These are phyloP conservation scores for Rutilus rutilus DNA, from an alignment of 2,113 vertebrate species.

Conservation along the genomic window DNA sequence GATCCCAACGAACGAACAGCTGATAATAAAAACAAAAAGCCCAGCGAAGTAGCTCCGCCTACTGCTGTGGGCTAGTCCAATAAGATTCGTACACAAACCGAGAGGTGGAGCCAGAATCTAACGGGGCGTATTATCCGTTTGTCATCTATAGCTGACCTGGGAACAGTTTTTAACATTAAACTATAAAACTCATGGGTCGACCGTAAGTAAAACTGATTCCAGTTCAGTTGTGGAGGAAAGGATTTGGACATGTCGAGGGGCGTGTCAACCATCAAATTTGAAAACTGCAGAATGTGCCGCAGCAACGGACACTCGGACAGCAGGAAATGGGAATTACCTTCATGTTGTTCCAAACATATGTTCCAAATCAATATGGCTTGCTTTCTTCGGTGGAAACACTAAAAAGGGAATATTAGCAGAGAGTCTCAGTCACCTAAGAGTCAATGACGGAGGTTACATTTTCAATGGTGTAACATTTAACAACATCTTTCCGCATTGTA, in stretches of 20 bases:
- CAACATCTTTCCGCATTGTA: neutral
- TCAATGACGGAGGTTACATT: neutral
- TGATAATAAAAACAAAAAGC: constrained; percentile 48
- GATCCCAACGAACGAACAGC: constrained; percentile 56
- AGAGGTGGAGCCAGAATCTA: neutral
- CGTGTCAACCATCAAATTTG: neutral
- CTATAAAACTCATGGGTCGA: neutral
- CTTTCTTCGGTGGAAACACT: neutral
- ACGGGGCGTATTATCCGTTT: neutral
- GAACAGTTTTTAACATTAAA: constrained; percentile 16
- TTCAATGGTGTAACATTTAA: neutral
- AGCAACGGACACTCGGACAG: neutral
- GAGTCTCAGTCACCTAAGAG: neutral
- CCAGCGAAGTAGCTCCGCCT: constrained; percentile 24
- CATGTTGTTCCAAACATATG: neutral
- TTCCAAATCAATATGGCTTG: neutral
- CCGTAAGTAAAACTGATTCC: neutral
- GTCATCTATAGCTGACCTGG: neutral
- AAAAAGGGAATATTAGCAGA: neutral
- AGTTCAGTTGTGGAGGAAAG: neutral
- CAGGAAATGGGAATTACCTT: neutral
- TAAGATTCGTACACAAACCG: constrained; percentile 53
- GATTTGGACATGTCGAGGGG: neutral
- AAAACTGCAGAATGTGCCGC: constrained; percentile 32
- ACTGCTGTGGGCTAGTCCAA: constrained; percentile 60